These are phyloP conservation scores for Melanostigma gelatinosum DNA, from an alignment of 2,113 vertebrate species.

Conservation along the genomic window DNA sequence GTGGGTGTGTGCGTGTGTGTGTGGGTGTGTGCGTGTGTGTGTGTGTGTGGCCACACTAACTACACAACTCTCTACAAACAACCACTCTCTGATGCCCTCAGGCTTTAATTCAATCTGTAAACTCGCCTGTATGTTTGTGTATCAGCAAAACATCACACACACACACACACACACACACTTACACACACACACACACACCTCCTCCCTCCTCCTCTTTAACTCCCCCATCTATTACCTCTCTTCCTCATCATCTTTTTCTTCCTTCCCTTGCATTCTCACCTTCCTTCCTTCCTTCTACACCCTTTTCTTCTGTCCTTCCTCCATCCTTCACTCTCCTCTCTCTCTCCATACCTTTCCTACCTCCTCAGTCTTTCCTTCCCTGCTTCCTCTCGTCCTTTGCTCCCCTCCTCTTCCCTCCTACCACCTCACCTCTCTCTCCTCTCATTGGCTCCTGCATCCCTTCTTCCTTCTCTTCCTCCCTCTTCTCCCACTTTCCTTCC, in stretches of 20 bases:
- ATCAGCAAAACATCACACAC: constrained; percentile 12
- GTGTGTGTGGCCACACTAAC: constrained; percentile 1
- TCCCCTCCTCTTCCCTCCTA: too few relatives aligned
- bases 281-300: background rate
- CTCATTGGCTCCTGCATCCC: background rate
- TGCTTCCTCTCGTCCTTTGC: too few relatives aligned
- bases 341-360: too few relatives aligned
- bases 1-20: background rate
- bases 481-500: too few relatives aligned
- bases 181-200: background rate
- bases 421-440: too few relatives aligned
- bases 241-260: too few relatives aligned
- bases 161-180: constrained; percentile 1
- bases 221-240: too few relatives aligned
- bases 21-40: constrained; percentile 36
- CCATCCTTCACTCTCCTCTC: background rate
- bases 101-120: constrained; percentile 34
- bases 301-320: background rate
- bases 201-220: background rate
- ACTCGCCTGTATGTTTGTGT: constrained; percentile 28
- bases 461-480: background rate
- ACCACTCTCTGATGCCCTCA: constrained; percentile 14
- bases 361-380: too few relatives aligned
- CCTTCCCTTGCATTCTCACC: too few relatives aligned
- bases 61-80: background rate